These are phyloP conservation scores for Oceanodroma tethys DNA, from an alignment of 2,113 vertebrate genomes.

Conservation along the genomic window DNA sequence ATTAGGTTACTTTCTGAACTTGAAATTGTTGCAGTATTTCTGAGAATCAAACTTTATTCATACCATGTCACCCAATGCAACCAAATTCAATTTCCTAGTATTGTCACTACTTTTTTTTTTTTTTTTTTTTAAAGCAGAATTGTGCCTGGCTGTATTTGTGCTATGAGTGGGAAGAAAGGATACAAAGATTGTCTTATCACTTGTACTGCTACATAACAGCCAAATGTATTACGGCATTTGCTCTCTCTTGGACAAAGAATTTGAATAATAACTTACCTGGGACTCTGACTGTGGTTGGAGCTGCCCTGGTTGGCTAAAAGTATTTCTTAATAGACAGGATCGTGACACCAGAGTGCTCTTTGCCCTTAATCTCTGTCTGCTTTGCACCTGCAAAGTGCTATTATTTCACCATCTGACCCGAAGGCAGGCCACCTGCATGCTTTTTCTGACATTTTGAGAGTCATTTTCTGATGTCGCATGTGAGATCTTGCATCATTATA, in stretches of 20 bases:
- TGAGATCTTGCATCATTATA: neutral
- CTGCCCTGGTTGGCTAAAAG: neutral
- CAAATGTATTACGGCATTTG: neutral
- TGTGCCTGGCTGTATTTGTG: neutral
- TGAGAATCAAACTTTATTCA: neutral
- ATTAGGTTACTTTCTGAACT: neutral
- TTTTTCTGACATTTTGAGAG: neutral
- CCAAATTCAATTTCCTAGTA: neutral
- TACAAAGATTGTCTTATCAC: neutral
- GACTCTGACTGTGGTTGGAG: neutral
- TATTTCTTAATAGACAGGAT: neutral
- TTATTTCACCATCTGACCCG: neutral
- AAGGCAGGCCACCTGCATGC: neutral
- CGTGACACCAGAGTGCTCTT: neutral
- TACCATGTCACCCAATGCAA: neutral
- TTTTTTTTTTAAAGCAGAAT: neutral
- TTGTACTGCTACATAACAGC: neutral
- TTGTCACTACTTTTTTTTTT: neutral
- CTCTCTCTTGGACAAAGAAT: neutral
- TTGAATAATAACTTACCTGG: neutral
- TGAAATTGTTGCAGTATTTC: neutral
- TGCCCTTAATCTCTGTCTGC: neutral
- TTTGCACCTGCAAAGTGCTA: neutral
- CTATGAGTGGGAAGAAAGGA: neutral
- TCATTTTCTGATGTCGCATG: neutral